Evolutionary conservation across 2,888 invertebrate genomes (phyloP), one percentile per base, ranked within the genome.

Genomic region (Brachypalpus laphriformis): DNA sequence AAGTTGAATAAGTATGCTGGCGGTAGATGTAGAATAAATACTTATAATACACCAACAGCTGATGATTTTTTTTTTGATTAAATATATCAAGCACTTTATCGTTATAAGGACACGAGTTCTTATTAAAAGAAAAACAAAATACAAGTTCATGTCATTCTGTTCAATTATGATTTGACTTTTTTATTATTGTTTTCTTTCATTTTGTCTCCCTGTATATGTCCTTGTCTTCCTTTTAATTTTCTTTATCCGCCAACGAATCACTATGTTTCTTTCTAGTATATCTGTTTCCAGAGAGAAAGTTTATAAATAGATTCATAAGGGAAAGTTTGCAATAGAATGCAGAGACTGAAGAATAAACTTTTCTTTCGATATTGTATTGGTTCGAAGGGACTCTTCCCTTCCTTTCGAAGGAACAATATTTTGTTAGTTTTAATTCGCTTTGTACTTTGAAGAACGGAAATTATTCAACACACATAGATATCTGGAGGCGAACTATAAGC

Each of bases 31-130:
- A 65, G 5, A 28, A 57, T 14, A 40, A 20, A 45, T 11, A 56
- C 65, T 25, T 56, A 47, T 49, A 37, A 65, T 47, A 59, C 40
- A 34, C 47, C 40, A 76, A 34, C 14, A 49, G 22, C 18, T 47
- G 47, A 18, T 20, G 20, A 70, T 37, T 54, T 11, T 25, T 40
- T 20, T 31, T 3, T 31, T 25, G 5, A 18, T 3, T 8, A 20
- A 8, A 16, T 20, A 25, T 47, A 18, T 16, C 9, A 2, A 28
- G 31, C 49, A 37, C 8, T 49, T 49, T 34, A 47, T 3, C 47
- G 37, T 61, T 42, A 25, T 51, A 66, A 66, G 66, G 37, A 68
- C 16, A 54, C 8, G 25, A 68, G 37, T 54, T 65, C 14, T 65
- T 54, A 51, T 54, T 68, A 42, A 40, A 28, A 11, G 7, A 3